A percentile compares a stretch with the other conserved stretches of the same genome.
Conservation (phyloP, 2,113 vertebrate genomes). For the Oreochromis tanganicae region DNA sequence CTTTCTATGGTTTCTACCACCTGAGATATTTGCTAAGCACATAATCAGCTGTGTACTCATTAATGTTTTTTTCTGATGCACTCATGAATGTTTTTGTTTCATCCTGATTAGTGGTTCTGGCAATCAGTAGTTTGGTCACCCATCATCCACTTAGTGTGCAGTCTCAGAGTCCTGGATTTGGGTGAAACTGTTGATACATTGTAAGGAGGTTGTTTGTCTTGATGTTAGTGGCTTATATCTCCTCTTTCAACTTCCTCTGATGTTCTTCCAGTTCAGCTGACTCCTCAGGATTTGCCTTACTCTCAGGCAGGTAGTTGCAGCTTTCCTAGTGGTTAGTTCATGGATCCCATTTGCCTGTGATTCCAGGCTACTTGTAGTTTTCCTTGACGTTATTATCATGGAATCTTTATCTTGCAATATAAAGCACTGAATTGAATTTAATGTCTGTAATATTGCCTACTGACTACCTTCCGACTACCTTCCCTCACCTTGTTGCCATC, state of each 20-base stretch:
- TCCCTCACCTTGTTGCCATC: neutral
- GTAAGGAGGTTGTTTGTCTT: neutral
- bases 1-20: neutral
- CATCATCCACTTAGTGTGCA: neutral
- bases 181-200: neutral
- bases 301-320: neutral
- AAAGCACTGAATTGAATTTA: neutral
- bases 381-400: neutral
- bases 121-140: neutral
- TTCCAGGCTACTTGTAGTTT: neutral
- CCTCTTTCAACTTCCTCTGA: neutral
- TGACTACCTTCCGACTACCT: neutral
- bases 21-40: neutral
- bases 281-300: neutral
- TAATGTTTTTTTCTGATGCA: neutral
- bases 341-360: neutral
- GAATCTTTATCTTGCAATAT: neutral
- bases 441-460: neutral
- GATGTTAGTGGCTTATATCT: neutral
- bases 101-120: neutral
- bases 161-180: neutral
- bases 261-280: neutral
- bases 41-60: neutral
- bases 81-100: neutral
- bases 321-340: neutral